Conservation (phyloP, 2,797 vertebrate genomes). For the Acipenser oxyrinchus region DNA sequence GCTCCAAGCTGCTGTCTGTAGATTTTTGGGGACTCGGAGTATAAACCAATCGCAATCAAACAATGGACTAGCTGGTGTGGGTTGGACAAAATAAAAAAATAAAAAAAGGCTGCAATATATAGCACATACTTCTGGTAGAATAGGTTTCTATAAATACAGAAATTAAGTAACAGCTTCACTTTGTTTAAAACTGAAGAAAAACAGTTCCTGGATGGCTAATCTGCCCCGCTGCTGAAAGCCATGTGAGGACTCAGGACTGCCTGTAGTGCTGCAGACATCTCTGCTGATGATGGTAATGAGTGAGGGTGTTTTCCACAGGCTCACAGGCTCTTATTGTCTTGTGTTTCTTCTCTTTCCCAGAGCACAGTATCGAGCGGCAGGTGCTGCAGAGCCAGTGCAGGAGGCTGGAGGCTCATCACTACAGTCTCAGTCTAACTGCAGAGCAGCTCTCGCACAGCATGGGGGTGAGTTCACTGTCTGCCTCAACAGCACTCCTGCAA, state of each 20-base stretch:
- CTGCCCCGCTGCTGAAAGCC: slow-evolving; percentile 7
- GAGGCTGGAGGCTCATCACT: slow-evolving; percentile 89
- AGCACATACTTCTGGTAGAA: too few relatives aligned
- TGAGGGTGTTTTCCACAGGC: slow-evolving; percentile 10
- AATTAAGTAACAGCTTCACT: too few relatives aligned
- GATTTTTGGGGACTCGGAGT: too few relatives aligned
- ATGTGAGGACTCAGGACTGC: slow-evolving; percentile 6
- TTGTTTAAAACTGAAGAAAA: too few relatives aligned
- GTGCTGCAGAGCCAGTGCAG: slow-evolving; percentile 88
- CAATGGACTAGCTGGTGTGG: too few relatives aligned
- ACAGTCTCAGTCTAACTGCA: slow-evolving; percentile 86
- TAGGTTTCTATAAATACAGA: too few relatives aligned
- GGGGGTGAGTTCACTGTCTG: slow-evolving; percentile 69
- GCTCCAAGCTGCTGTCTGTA: too few relatives aligned
- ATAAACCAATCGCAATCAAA: too few relatives aligned
- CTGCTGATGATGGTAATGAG: slow-evolving; percentile 22
- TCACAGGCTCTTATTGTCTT: background rate
- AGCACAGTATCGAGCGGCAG: slow-evolving; percentile 90
- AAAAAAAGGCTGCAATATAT: too few relatives aligned
- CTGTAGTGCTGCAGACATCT: slow-evolving; percentile 7
- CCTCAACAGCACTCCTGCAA: background rate
- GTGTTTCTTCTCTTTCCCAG: slow-evolving; percentile 40
- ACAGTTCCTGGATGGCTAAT: slow-evolving; percentile 9
- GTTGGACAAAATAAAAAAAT: too few relatives aligned
- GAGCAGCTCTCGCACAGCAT: slow-evolving; percentile 93